Evolutionary conservation across 2,888 invertebrate species (phyloP).

Genomic region (Rotaria sp.): DNA sequence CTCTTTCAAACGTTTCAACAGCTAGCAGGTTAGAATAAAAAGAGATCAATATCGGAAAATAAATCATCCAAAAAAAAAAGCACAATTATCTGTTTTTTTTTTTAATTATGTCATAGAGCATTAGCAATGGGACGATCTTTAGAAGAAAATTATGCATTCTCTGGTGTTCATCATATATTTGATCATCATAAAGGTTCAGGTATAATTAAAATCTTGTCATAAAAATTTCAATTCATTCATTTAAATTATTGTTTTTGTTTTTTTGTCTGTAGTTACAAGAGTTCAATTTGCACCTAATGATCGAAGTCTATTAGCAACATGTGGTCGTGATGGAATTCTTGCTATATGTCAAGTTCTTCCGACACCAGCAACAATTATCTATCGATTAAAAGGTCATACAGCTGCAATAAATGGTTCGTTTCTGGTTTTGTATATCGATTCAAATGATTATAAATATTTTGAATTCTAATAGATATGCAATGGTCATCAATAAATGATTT

Average conservation of each 20-base stretch:
- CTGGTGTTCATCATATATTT: conserved; percentile 79
- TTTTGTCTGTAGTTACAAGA: conserved; percentile 62
- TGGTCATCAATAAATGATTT: conserved; percentile 80
- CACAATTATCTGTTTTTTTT: not conserved
- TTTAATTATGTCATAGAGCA: conserved; percentile 56
- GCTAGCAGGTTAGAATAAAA: not conserved
- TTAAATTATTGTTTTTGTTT: too few species aligned
- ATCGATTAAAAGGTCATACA: conserved; percentile 68
- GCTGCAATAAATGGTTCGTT: conserved; percentile 66
- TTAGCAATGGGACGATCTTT: conserved; percentile 64
- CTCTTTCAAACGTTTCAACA: not conserved
- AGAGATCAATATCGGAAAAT: too few species aligned
- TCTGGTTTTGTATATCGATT: not conserved
- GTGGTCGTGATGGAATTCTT: conserved; percentile 70
- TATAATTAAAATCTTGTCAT: conserved; percentile 41
- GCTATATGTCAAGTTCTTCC: conserved; percentile 71
- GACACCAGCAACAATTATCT: conserved; percentile 63
- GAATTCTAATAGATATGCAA: conserved; percentile 63
- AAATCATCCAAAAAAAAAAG: too few species aligned
- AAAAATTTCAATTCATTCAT: not conserved
- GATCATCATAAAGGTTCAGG: conserved; percentile 62
- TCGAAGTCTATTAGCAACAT: conserved; percentile 69
- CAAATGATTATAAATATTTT: not conserved
- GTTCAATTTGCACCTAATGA: conserved; percentile 75
- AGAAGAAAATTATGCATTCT: conserved; percentile 76